Evolutionary conservation across 2,797 vertebrate genomes (phyloP), one percentile per base, ranked within the genome.

Genomic region (Cyprinella venusta): DNA sequence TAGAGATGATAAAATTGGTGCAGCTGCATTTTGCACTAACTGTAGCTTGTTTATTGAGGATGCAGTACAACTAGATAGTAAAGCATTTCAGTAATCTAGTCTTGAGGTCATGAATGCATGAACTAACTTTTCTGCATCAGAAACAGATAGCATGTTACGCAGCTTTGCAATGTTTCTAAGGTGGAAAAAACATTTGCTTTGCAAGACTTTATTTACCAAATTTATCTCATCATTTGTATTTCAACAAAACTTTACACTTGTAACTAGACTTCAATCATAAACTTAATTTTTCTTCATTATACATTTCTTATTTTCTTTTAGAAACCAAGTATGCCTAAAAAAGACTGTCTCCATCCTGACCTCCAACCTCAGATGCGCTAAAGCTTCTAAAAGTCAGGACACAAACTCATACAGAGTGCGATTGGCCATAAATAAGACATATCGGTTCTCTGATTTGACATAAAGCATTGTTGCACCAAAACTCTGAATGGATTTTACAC

Each of bases 371-470:
- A 79, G 52, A 76, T 56, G 33, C 38, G 72, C 52, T 59, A 2
- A 59, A 59, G 12, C 19, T 56, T 38, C 21, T 19, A 40, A 56
- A 18, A 18, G 2, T n/a, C 30, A 67, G 63, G 13, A 36, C 19
- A 26, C 50, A 61, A 81, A 72, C 54, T 71, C 79, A 71, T 59
- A 8, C 24, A 15, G 16, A 36, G n/a, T 16, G n/a, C 71, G 33
- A 56, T 59, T 9, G 19, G 19, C 26, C 42, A 26, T 63, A 50
- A 81, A 72, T 36, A 63, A 72, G 68, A 63, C 21, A 72, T 71
- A 36, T 18, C 0, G 18, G 7, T 42, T 8, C 67, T 59, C 24
- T 42, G 52, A 56, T 59, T 76, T 56, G 21, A 76, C 21, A 45
- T 15, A 8, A 79, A 52, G n/a, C 9, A 69, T 21, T 45, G 24